A percentile compares a stretch with the other conserved stretches of the same genome.
phyloP scores from a whole-genome alignment of 1,140 invertebrate genomes.

The Lerema accius region DNA sequence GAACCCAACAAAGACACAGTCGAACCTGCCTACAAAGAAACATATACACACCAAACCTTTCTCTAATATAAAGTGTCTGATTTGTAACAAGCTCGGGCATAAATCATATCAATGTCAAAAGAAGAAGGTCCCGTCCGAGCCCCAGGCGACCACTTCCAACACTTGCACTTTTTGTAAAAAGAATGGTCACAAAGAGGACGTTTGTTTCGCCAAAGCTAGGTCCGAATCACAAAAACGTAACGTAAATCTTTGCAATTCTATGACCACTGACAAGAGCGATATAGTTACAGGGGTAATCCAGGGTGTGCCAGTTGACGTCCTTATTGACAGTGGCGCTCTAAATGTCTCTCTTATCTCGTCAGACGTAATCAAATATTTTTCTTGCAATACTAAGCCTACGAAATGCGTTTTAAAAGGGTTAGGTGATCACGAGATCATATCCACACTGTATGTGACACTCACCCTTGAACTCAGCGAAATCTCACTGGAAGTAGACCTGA shows the following conservation, averaged over 20 bases:
- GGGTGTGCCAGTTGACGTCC: not conserved
- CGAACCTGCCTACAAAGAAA: not conserved
- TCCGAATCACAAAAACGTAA: not conserved
- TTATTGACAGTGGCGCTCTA: not conserved
- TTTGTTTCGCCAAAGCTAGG: not conserved
- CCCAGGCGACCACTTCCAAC: not conserved
- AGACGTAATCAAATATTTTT: not conserved
- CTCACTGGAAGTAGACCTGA: not conserved
- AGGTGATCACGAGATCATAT: not conserved
- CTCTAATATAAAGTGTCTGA: constrained; percentile 14
- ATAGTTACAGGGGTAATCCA: too few relatives aligned
- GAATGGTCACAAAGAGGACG: not conserved
- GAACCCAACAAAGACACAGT: not conserved
- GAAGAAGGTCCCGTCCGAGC: not conserved
- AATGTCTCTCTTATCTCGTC: not conserved
- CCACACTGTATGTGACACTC: not conserved
- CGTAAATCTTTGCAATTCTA: not conserved
- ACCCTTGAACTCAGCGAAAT: not conserved
- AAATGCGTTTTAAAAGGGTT: not conserved
- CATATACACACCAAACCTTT: too few relatives aligned
- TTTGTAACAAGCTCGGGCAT: constrained; percentile 23
- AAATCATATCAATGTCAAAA: constrained; percentile 4
- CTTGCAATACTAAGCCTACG: not conserved
- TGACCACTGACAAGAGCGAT: too few relatives aligned
- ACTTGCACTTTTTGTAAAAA: constrained; percentile 40